Evolutionary conservation across 2,797 vertebrate species (phyloP).

Genomic region (Periparus ater): DNA sequence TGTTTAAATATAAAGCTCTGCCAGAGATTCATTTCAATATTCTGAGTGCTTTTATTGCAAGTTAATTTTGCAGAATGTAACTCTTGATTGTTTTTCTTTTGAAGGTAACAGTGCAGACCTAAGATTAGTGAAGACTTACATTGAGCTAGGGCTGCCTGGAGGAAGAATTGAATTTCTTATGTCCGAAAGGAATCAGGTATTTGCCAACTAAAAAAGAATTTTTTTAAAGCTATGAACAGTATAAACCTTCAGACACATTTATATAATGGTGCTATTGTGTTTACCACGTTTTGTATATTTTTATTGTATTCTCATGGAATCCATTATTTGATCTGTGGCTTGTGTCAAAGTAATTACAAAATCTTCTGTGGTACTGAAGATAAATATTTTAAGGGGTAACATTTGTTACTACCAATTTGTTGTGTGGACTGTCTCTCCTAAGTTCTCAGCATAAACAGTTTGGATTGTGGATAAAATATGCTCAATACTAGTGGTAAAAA

Average conservation of each 20-base stretch:
- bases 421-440: background rate
- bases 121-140: constrained; percentile 95
- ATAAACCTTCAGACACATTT: background rate
- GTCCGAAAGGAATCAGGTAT: constrained; percentile 98
- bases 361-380: background rate
- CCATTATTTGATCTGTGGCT: background rate
- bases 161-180: constrained; percentile 96
- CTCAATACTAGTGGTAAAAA: background rate
- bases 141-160: constrained; percentile 95
- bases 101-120: constrained; percentile 97
- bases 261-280: background rate
- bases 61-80: constrained; percentile 10
- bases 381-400: background rate
- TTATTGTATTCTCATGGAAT: background rate
- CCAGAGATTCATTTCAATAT: background rate
- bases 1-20: constrained; percentile 18
- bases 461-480: background rate
- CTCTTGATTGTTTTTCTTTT: constrained; percentile 52
- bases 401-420: background rate
- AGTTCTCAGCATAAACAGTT: background rate
- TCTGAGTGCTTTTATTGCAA: background rate
- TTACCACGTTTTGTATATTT: background rate
- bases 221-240: background rate
- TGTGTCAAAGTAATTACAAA: background rate
- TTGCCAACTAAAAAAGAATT: background rate